Percentiles rank a stretch among this genome's conserved stretches.
Evolutionary conservation across 2,113 vertebrate genomes (phyloP).

Genomic region (Marmota monax): DNA sequence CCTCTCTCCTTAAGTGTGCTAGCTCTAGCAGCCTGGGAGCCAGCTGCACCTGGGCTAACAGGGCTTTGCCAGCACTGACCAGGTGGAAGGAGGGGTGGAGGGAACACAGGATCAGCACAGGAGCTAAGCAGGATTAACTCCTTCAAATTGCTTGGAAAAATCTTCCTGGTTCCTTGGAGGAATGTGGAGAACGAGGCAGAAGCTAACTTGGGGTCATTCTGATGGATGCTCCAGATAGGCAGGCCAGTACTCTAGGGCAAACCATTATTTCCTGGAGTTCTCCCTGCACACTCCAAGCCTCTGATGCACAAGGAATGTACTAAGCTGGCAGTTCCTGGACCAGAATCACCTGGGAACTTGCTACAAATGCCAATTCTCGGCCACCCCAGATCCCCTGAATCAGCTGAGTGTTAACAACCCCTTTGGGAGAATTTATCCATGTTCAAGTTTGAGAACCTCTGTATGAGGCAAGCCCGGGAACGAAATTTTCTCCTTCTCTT

Average conservation of each 20-base stretch:
- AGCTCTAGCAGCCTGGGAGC: not conserved
- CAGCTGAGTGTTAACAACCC: not conserved
- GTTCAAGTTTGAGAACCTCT: not conserved
- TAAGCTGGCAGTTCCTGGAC: not conserved
- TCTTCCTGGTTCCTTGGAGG: not conserved
- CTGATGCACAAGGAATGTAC: not conserved
- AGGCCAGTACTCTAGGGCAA: not conserved
- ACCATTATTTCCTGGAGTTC: not conserved
- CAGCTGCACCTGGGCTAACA: not conserved
- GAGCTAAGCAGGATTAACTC: not conserved
- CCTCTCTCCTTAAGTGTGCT: not conserved
- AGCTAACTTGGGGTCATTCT: not conserved
- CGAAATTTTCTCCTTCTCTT: not conserved
- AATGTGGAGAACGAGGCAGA: not conserved
- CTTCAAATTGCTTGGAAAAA: not conserved
- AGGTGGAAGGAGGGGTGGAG: not conserved
- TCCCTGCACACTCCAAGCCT: not conserved
- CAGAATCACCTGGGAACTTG: not conserved
- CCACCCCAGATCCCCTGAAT: not conserved
- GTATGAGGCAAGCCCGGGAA: not conserved
- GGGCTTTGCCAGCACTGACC: accelerated
- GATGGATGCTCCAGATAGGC: not conserved
- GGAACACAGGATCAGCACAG: not conserved
- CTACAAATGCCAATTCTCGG: not conserved
- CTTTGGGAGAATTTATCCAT: not conserved